Evolutionary conservation across 2,797 vertebrate species (phyloP), one percentile per base, ranked within the genome.

Genomic region (Onychomys leucogaster): DNA sequence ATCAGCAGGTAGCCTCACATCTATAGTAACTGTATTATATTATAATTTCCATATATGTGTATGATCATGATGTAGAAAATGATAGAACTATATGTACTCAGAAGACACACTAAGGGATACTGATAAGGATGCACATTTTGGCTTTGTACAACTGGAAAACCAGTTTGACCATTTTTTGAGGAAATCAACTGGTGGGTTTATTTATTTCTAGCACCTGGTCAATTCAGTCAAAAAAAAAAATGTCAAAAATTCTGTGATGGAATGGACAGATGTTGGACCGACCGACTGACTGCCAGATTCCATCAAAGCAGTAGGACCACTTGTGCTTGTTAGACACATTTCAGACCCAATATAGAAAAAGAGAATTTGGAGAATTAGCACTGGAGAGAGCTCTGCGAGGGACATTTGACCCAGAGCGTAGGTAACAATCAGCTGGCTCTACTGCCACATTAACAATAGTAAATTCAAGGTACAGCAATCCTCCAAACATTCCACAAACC

Each of bases 321-420:
- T 90, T 98, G 97, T 92, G 92, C 86, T 37, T 52, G 67, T 75
- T 71, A 88, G 97, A 95, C 92, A 76, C 89, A 96, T 96, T 97
- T 96, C 95, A 97, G 92, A 93, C 89, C 87, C 95, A 93, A 97
- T 94, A 97, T 98, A 98, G 96, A 95, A 96, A 94, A 88, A 16
- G 94, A 75, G 95, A 97, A 97, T 97, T 96, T 93, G 76, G 92
- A 80, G 97, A 96, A 97, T 97, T 97, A 96, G 52, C n/a, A 55
- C 76, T 32, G 41, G 57, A 69, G 52, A 75, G 32, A 94, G 96
- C 89, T 94, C 82, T 32, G 8, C 6, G 19, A 81, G 75, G 63
- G 37, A 52, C 12, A 83, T 85, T 94, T 82, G 61, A 83, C 86
- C 89, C 76, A 19, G 61, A 90, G 59, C 11, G n/a, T 6, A 10